A percentile compares a stretch with the other conserved stretches of the same genome.
These are phyloP conservation scores for Eriocheir sinensis DNA, from an alignment of 1,140 invertebrate species.

Conservation along the genomic window DNA sequence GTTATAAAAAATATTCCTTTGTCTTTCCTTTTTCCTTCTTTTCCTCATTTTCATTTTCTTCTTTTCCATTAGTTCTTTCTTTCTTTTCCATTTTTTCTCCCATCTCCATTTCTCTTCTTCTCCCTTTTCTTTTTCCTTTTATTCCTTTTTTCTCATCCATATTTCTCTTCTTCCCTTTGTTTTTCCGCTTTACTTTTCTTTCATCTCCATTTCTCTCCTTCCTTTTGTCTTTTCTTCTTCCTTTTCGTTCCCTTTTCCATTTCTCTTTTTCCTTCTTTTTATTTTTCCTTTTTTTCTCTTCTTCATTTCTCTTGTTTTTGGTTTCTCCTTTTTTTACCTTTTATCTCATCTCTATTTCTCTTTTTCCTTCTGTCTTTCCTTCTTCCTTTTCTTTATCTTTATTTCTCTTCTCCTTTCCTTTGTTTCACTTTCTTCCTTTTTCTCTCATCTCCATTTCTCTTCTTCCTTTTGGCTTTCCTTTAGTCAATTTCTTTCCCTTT, in stretches of 20 bases:
- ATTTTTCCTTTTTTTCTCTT: background rate
- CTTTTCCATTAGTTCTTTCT: background rate
- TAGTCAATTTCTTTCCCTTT: background rate
- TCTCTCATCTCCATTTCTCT: background rate
- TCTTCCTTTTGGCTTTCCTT: background rate
- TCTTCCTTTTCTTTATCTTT: background rate
- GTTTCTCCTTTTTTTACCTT: background rate
- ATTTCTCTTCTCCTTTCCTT: background rate
- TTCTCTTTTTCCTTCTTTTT: background rate
- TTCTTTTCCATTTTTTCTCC: background rate
- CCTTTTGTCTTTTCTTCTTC: background rate
- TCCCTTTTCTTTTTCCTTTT: background rate
- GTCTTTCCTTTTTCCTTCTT: background rate
- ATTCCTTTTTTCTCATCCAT: background rate
- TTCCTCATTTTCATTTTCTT: background rate
- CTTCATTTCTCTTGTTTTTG: background rate
- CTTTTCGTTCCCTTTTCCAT: background rate
- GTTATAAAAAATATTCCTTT: background rate
- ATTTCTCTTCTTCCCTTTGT: background rate
- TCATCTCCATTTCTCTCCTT: background rate
- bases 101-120: background rate
- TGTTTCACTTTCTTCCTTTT: background rate
- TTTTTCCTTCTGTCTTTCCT: background rate
- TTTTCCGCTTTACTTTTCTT: background rate
- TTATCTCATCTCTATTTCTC: background rate